A percentile compares a stretch with the other conserved stretches of the same genome.
Evolutionary conservation across 1,140 invertebrate genomes (phyloP).

Genomic region (Octopus bimaculoides): DNA sequence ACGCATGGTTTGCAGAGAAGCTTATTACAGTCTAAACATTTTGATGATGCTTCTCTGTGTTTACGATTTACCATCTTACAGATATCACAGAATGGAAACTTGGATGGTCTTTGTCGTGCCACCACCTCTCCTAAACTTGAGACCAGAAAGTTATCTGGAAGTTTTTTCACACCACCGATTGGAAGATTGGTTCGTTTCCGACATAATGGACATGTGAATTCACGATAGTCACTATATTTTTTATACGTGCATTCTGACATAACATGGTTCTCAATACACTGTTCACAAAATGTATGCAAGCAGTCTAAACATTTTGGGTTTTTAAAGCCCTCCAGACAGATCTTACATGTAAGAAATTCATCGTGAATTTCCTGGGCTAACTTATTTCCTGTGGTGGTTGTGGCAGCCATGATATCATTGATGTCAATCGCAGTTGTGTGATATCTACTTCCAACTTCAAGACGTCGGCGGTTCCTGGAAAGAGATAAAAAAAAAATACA

Average conservation of each 20-base stretch:
- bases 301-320: conserved; percentile 81
- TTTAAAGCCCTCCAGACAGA: conserved; percentile 55
- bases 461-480: conserved; percentile 11
- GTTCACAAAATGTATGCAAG: conserved; percentile 89
- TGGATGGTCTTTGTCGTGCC: conserved; percentile 50
- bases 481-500: not conserved
- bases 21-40: conserved; percentile 59
- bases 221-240: conserved; percentile 58
- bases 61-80: conserved; percentile 55
- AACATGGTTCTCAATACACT: conserved; percentile 64
- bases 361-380: conserved; percentile 11
- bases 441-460: not conserved
- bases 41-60: conserved; percentile 55
- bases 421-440: conserved; percentile 11
- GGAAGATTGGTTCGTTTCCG: conserved; percentile 58
- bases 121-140: conserved; percentile 56
- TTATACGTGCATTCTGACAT: conserved; percentile 56
- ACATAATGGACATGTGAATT: conserved; percentile 59
- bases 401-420: conserved; percentile 13
- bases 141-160: conserved; percentile 60
- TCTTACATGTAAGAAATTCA: conserved; percentile 53
- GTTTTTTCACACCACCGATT: conserved; percentile 57
- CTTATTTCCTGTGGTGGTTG: conserved; percentile 3
- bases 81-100: conserved; percentile 58
- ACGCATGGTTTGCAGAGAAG: conserved; percentile 56